A percentile compares a stretch with the other conserved stretches of the same genome.
Conservation (phyloP, 2,888 invertebrate species). For the Barypeithes pellucidus region DNA sequence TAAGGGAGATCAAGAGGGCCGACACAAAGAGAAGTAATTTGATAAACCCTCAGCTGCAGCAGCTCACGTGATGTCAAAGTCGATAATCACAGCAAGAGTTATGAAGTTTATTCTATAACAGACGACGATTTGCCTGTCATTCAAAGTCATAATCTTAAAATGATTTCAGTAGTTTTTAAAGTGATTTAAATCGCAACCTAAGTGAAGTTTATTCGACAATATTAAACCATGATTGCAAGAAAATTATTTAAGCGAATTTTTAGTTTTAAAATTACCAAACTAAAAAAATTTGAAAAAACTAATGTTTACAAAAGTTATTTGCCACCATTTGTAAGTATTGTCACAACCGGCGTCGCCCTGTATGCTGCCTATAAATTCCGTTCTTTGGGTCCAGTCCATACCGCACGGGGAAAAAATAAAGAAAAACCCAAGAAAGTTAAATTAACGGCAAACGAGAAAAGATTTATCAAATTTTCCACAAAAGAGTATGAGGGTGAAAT, state of each 20-base stretch:
- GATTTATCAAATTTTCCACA: slow-evolving; percentile 96
- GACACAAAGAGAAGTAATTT: too few species aligned
- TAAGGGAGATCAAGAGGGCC: too few species aligned
- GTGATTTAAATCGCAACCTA: not conserved
- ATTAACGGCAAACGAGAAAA: slow-evolving; percentile 88
- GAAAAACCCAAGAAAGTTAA: slow-evolving; percentile 72
- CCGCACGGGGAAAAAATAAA: slow-evolving; percentile 71
- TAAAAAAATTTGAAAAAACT: slow-evolving; percentile 11
- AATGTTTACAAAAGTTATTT: slow-evolving; percentile 48
- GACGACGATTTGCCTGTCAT: too few species aligned
- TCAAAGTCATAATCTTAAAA: not conserved
- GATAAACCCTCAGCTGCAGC: too few species aligned
- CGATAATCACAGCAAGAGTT: too few species aligned
- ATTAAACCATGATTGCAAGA: slow-evolving; percentile 44
- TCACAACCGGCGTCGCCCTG: slow-evolving; percentile 71
- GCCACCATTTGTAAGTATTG: slow-evolving; percentile 58
- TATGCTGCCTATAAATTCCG: slow-evolving; percentile 70
- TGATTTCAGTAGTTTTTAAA: not conserved
- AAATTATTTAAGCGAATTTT: slow-evolving; percentile 53
- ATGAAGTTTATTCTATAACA: not conserved
- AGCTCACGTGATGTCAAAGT: too few species aligned
- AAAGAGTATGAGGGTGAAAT: slow-evolving; percentile 94
- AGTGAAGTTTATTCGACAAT: not conserved
- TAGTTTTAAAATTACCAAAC: slow-evolving; percentile 37
- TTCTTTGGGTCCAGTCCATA: slow-evolving; percentile 70